Evolutionary conservation across 1,140 invertebrate species (phyloP), one percentile per base, ranked within the genome.

Genomic region (Neuroterus valhalla): DNA sequence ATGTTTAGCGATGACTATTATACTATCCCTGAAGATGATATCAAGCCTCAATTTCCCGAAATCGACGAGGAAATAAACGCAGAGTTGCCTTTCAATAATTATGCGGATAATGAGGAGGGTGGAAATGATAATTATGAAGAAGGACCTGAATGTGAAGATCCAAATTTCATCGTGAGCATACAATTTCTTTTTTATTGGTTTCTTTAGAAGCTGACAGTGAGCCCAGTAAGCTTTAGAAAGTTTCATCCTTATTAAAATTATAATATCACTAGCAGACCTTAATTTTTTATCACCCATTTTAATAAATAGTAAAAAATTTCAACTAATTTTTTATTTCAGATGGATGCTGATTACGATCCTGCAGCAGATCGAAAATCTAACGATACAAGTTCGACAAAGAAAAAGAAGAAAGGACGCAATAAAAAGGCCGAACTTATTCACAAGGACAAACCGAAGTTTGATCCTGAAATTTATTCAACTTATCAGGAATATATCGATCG

Each of bases 401-500:
- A 93, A 81, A 93, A 92, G 76, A 94, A 93, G 75, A 94, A 91
- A 81, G 87, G 90, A 70, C 92, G 92, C 72, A 93, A 91, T 82
- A 93, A 95, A 80, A 94, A 97, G 79, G 93, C 93, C 44, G 92
- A 95, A 83, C 91, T 94, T 31, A 83, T 97, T 2, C 88, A 92
- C 2, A 91, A 93, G 31, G 91, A 92, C 78, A 98, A 96, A 85
- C 96, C 97, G 0, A 91, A 93, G 66, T 98, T 96, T 89, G 93
- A 98, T 91, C 96, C 96, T 0, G 89, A 91, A 72, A 82, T 87
- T 46, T 90, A 92, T 72, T 91, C 96, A 52, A 93, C 94, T 1
- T 97, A 97, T 90, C 92, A 95, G 66, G 92, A 98, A 80, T 98
- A 98, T 87, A 93, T 98, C 82, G 96, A 98, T 86, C 96, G 98